Evolutionary conservation across 1,140 invertebrate species (phyloP).

Genomic region (Atopsyche davidsoni): DNA sequence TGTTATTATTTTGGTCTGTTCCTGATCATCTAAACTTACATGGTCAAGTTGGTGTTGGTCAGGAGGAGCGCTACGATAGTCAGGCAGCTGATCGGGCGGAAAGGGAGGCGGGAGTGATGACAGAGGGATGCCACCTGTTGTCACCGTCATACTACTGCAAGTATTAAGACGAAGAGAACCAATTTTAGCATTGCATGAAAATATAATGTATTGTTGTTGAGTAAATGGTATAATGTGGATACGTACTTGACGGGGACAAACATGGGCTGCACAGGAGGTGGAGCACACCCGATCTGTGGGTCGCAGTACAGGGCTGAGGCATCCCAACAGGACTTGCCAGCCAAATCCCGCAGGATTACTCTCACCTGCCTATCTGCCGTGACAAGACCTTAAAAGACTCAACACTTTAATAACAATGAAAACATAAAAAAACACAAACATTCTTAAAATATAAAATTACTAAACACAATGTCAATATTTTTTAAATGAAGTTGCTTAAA

Average conservation of each 20-base stretch:
- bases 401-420: not conserved
- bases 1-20: too few relatives aligned
- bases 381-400: conserved; percentile 42
- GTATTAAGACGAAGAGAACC: not conserved
- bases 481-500: not conserved
- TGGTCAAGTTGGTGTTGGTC: conserved; percentile 92
- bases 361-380: conserved; percentile 70
- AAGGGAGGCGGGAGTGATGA: conserved; percentile 45
- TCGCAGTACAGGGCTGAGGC: conserved; percentile 82
- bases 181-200: not conserved
- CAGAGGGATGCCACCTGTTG: conserved; percentile 38
- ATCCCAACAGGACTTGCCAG: conserved; percentile 96
- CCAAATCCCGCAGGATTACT: conserved; percentile 84
- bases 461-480: not conserved
- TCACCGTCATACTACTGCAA: conserved; percentile 22
- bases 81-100: conserved; percentile 68
- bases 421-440: not conserved
- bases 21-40: conserved; percentile 58
- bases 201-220: not conserved
- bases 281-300: conserved; percentile 42
- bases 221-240: too few relatives aligned
- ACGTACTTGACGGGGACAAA: conserved; percentile 36
- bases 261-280: conserved; percentile 34
- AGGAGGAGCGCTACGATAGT: conserved; percentile 73
- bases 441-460: conserved; percentile 43